phyloP scores from a whole-genome alignment of 2,797 vertebrate species.

The Anguilla anguilla region DNA sequence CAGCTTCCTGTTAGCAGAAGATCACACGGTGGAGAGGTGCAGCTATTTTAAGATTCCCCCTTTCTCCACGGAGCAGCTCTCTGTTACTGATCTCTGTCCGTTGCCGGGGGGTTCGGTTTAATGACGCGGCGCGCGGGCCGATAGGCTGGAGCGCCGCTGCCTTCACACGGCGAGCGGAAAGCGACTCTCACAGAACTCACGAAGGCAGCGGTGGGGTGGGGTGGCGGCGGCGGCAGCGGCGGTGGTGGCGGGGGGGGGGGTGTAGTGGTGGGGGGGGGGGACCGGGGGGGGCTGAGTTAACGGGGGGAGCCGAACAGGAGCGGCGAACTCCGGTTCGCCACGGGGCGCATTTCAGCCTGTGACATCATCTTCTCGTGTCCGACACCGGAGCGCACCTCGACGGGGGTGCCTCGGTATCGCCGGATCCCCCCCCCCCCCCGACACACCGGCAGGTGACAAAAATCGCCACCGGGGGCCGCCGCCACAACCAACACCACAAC shows the following conservation, averaged over 20 bases:
- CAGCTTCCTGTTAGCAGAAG: conserved; percentile 13
- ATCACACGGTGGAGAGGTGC: not conserved
- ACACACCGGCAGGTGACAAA: not conserved
- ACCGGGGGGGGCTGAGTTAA: not conserved
- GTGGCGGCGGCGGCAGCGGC: not conserved
- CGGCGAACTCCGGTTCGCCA: not conserved
- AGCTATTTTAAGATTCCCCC: not conserved
- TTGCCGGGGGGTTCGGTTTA: not conserved
- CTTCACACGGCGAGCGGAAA: not conserved
- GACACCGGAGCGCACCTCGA: not conserved
- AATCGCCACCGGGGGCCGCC: not conserved
- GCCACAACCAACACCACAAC: no score
- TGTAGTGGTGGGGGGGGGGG: no score
- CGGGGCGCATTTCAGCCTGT: not conserved
- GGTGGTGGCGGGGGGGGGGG: no score
- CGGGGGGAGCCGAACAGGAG: not conserved
- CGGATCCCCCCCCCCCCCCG: not conserved
- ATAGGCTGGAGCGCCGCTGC: not conserved
- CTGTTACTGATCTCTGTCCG: not conserved
- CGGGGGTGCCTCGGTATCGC: not conserved
- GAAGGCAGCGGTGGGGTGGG: not conserved
- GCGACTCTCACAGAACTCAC: not conserved
- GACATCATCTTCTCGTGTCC: not conserved
- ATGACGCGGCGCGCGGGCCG: not conserved
- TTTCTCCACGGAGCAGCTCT: not conserved